Evolutionary conservation across 2,113 vertebrate genomes (phyloP).

Genomic region (Hyperoodon ampullatus): DNA sequence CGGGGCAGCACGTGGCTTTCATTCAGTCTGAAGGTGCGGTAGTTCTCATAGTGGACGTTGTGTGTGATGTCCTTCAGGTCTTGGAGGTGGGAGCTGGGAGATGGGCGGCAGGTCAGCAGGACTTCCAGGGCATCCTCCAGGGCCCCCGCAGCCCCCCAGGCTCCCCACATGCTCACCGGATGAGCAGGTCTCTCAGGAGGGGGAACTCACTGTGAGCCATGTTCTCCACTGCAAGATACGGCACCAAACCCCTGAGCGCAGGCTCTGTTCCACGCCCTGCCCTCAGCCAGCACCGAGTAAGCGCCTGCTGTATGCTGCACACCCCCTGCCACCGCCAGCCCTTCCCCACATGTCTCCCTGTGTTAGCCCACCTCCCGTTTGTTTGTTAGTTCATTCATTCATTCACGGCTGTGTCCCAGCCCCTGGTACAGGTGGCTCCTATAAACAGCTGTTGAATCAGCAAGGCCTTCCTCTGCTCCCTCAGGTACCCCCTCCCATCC

Average conservation of each 20-base stretch:
- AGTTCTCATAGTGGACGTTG: conserved; percentile 95
- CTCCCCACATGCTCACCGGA: conserved; percentile 88
- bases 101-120: background rate
- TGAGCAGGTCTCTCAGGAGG: conserved; percentile 93
- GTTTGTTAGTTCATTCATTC: background rate
- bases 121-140: fast-evolving
- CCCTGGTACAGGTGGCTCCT: background rate
- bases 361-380: background rate
- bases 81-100: conserved; percentile 92
- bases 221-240: conserved; percentile 92
- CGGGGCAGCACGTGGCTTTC: conserved; percentile 85
- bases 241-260: fast-evolving
- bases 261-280: fast-evolving
- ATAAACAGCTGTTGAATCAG: background rate
- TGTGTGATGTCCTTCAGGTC: conserved; percentile 98
- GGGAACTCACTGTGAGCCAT: conserved; percentile 94
- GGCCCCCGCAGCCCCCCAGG: background rate
- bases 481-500: background rate
- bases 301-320: fast-evolving
- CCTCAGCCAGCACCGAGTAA: background rate
- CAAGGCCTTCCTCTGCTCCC: background rate
- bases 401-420: background rate
- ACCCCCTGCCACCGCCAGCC: background rate
- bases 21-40: conserved; percentile 90
- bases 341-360: background rate